A percentile compares a stretch with the other conserved stretches of the same genome.
Conservation (phyloP, 2,888 invertebrate species). For the Drosophila recens region DNA sequence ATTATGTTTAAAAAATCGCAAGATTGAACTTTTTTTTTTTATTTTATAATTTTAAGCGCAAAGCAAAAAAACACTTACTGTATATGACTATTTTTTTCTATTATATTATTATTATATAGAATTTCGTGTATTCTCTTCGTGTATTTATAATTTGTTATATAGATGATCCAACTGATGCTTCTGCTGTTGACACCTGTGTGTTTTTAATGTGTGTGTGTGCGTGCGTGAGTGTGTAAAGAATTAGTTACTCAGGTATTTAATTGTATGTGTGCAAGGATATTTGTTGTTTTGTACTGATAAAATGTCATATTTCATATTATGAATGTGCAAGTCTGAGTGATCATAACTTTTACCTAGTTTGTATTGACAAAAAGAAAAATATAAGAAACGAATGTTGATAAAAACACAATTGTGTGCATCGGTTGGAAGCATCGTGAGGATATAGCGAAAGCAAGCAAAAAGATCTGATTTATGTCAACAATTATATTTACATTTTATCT, state of each 20-base stretch:
- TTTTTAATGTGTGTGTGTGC: neutral
- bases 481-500: slow-evolving; percentile 15
- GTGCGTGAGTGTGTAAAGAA: slow-evolving; percentile 13
- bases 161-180: slow-evolving; percentile 16
- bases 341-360: slow-evolving; percentile 33
- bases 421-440: slow-evolving; percentile 11
- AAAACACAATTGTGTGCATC: slow-evolving; percentile 24
- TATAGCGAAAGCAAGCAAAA: slow-evolving; percentile 1
- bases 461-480: slow-evolving; percentile 20
- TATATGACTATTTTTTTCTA: slow-evolving; percentile 12
- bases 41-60: slow-evolving; percentile 13
- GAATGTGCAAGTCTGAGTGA: slow-evolving; percentile 20
- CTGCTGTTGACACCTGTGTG: slow-evolving; percentile 14
- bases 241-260: slow-evolving; percentile 58
- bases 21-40: slow-evolving; percentile 10
- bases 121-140: slow-evolving; percentile 21
- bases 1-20: slow-evolving; percentile 10
- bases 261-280: slow-evolving; percentile 25
- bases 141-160: slow-evolving; percentile 44
- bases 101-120: slow-evolving; percentile 8
- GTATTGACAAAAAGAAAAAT: slow-evolving; percentile 9
- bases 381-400: neutral
- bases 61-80: slow-evolving; percentile 13
- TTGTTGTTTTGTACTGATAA: slow-evolving; percentile 41
- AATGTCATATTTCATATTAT: slow-evolving; percentile 12